Percentiles rank a stretch among this genome's conserved stretches.
Conservation (phyloP, 2,888 invertebrate genomes). For the Drosophila incognita region DNA sequence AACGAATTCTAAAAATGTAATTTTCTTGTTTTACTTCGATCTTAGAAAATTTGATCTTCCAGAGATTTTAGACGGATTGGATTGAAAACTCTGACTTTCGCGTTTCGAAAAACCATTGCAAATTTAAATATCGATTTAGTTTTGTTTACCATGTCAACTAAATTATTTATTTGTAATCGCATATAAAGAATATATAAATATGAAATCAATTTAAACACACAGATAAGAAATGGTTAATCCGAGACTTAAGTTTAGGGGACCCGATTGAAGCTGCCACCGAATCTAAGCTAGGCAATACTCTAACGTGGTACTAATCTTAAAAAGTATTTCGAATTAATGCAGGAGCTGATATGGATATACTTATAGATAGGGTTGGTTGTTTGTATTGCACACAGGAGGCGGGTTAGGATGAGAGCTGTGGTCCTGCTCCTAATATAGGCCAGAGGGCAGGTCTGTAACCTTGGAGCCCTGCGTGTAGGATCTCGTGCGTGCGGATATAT, state of each 20-base stretch:
- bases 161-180: conserved; percentile 41
- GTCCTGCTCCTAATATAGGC: conserved; percentile 87
- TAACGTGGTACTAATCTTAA: conserved; percentile 7
- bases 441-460: conserved; percentile 90
- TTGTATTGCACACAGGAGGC: conserved; percentile 71
- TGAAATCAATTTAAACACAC: conserved; percentile 11
- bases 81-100: background rate
- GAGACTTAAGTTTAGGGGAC: conserved; percentile 56
- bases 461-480: conserved; percentile 86
- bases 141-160: conserved; percentile 21
- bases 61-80: background rate
- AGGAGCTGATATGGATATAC: conserved; percentile 1
- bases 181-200: conserved; percentile 40
- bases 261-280: conserved; percentile 73
- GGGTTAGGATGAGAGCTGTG: conserved; percentile 9
- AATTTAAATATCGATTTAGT: background rate
- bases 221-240: conserved; percentile 21
- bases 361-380: conserved; percentile 39
- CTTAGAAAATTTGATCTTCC: background rate
- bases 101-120: background rate
- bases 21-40: background rate
- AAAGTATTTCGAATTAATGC: conserved; percentile 5
- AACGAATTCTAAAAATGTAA: background rate
- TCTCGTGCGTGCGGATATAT: conserved; percentile 86
- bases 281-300: conserved; percentile 48